Percentiles rank a stretch among this genome's conserved stretches.
Evolutionary conservation across 2,113 vertebrate genomes (phyloP).

Genomic region (Proterorhinus semilunaris): DNA sequence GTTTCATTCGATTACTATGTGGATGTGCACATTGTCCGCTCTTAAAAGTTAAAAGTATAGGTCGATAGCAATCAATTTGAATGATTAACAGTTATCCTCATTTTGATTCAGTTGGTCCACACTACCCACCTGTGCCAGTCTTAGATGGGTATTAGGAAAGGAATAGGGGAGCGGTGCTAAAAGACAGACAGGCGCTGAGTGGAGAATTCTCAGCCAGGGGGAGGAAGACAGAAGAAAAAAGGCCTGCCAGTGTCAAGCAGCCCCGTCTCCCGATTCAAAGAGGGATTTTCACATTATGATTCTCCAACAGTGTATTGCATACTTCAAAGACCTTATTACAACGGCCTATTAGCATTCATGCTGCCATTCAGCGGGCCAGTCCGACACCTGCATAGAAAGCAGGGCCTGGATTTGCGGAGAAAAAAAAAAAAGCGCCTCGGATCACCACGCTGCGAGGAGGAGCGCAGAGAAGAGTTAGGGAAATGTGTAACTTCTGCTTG

Average conservation of each 20-base stretch:
- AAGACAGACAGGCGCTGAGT: conserved; percentile 30
- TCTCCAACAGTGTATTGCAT: conserved; percentile 76
- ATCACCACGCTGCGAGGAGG: conserved; percentile 68
- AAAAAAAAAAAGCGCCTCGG: conserved; percentile 24
- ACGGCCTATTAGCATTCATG: conserved; percentile 81
- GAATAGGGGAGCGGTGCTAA: conserved; percentile 23
- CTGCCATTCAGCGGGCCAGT: conserved; percentile 74
- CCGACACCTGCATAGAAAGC: conserved; percentile 78
- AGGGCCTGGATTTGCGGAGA: conserved; percentile 72
- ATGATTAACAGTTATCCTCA: not conserved
- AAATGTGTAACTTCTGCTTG: conserved; percentile 18
- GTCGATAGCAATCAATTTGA: too few relatives aligned
- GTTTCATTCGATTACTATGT: too few relatives aligned
- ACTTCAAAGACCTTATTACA: conserved; percentile 81
- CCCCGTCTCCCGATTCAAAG: conserved; percentile 70
- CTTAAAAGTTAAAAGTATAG: too few relatives aligned
- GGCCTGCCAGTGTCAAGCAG: conserved; percentile 52
- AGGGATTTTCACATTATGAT: conserved; percentile 78
- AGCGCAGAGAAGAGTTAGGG: conserved; percentile 33
- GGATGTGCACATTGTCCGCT: too few relatives aligned
- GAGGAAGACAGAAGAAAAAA: conserved; percentile 42
- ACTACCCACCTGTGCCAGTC: conserved; percentile 47
- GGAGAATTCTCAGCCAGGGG: not conserved
- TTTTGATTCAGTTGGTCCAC: not conserved
- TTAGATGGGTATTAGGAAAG: conserved; percentile 70